Conservation (phyloP, 2,113 vertebrate genomes). For the Prionailurus viverrinus region DNA sequence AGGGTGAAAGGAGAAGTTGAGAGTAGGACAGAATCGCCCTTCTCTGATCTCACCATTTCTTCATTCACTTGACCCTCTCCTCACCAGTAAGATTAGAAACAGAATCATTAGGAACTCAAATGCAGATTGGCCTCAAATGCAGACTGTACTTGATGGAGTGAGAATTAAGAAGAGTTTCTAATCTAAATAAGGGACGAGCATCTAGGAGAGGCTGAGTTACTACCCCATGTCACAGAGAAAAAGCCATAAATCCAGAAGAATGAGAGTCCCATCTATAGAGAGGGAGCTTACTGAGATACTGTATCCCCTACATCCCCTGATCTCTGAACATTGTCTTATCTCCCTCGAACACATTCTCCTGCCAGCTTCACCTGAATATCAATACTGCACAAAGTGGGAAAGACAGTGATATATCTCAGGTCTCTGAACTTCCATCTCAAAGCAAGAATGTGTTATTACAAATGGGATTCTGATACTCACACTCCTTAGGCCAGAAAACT, state of each 20-base stretch:
- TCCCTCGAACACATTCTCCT: background rate
- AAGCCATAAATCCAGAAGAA: background rate
- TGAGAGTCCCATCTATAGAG: background rate
- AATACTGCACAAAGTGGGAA: background rate
- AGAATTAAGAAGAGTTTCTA: background rate
- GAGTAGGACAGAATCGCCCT: accelerated
- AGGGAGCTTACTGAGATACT: background rate
- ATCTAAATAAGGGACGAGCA: too few relatives aligned
- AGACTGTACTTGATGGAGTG: accelerated
- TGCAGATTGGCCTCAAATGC: background rate
- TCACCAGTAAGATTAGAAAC: background rate
- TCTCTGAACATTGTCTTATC: background rate
- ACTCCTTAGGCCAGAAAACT: background rate
- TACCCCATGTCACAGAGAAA: background rate
- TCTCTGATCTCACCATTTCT: background rate
- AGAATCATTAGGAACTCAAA: background rate
- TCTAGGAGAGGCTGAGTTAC: background rate
- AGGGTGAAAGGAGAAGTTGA: background rate
- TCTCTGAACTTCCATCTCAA: background rate
- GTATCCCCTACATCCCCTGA: background rate
- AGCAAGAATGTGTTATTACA: background rate
- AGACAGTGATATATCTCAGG: background rate
- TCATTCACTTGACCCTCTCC: background rate
- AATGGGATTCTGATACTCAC: background rate
- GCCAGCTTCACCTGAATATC: background rate